Evolutionary conservation across 1,140 invertebrate genomes (phyloP), one percentile per base, ranked within the genome.

Genomic region (Lasioglossum albipes): DNA sequence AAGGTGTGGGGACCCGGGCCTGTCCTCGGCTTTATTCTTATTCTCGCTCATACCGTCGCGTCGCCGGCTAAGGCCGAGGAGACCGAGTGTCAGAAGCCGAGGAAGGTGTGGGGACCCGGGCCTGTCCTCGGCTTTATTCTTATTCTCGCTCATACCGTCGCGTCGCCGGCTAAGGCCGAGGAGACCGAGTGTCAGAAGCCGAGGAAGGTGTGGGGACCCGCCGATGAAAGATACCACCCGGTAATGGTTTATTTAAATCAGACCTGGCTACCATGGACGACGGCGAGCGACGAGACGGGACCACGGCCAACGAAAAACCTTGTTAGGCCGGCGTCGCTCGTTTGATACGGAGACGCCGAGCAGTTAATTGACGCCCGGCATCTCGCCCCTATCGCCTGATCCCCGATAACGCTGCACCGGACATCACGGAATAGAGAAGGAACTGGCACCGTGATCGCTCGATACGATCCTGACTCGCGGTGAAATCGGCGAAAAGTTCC

Each of bases 221-320:
- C 67, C 84, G 88, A 89, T 89, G 87, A 79, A 78, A 89, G 88
- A 89, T 89, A 88, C 82, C 87, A 87, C 84, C 86, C 88, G 86
- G 88, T 89, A 89, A 89, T 89, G 86, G 88, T 89, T 88, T 89
- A 89, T 89, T 89, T 88, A 89, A 89, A 89, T 89, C 88, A 87
- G 77, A 70, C 42, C 79, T 36, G 62, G n/a, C 73, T 57, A 81
- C 68, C 73, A 54, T 22, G 57, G 70, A 31, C 49, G 65, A 36
- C 36, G 36, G 36, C 36, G 36, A 36, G 36, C 3, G 5, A 3
- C 36, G 65, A 10, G 27, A 22, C 42, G 57, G 57, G 18, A 20
- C 20, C n/a, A n/a, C 66, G 59, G 64, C 72, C 73, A 64, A 81
- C 82, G 84, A 84, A 88, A 86, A 88, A 84, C 74, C 87, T 89